Evolutionary conservation across 2,888 invertebrate genomes (phyloP), one percentile per base, ranked within the genome.

Genomic region (Cryptops parisi): DNA sequence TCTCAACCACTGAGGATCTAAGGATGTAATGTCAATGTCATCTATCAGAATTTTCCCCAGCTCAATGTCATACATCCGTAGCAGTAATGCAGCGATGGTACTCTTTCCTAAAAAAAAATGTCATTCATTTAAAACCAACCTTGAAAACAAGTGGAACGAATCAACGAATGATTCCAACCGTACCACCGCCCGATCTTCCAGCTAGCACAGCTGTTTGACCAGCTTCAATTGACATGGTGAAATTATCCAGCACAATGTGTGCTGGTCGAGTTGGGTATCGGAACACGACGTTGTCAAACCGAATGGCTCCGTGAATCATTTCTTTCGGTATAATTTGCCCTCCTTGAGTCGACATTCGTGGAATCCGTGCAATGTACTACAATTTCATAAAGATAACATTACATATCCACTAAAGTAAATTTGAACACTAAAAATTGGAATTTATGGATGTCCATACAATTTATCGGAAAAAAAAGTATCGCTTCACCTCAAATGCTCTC

Each of bases 121-220:
- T 17, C 19, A 49, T 3, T 47, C 25, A 22, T n/a, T 47, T 1
- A 3, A 25, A 57, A 9, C 15, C 33, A 9, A 9, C 15, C 33
- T 33, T 15, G 15, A 9, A 33, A 33, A 33, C n/a, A n/a, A n/a
- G n/a, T n/a, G n/a, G n/a, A n/a, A n/a, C n/a, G n/a, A n/a, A n/a
- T n/a, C n/a, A n/a, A n/a, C n/a, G n/a, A n/a, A n/a, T n/a, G n/a
- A n/a, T n/a, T n/a, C n/a, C n/a, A n/a, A 33, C 6, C 33, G 61
- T 63, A 70, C 93, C 94, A 64, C 88, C 89, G 1, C 96, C 94
- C 40, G 91, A 93, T 0, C 85, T 78, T 1, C 96, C 91, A 25
- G 93, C 93, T 38, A 96, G 78, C 0, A 94, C 96, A 1, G 93
- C 81, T 0, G 89, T 85, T 70, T 84, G 82, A 1, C 93, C 94